A percentile compares a stretch with the other conserved stretches of the same genome.
These are phyloP conservation scores for Trichonephila inaurata DNA, from an alignment of 1,140 invertebrate genomes.

Conservation along the genomic window DNA sequence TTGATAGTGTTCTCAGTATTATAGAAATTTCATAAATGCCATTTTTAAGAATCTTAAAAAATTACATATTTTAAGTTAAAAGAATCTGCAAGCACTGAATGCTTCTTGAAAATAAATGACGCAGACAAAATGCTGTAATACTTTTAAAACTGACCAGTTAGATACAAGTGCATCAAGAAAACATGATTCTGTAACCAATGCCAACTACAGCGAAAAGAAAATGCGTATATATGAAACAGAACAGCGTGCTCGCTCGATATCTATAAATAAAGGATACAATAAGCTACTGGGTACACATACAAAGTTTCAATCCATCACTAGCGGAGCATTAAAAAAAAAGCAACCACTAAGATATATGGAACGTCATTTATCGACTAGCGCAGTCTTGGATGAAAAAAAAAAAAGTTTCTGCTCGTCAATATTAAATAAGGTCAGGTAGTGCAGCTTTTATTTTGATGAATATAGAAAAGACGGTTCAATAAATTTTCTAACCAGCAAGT, in stretches of 20 bases:
- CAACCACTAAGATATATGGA: conserved; percentile 36
- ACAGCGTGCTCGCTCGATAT: not conserved
- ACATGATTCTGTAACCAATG: not conserved
- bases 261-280: conserved; percentile 9
- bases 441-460: conserved; percentile 20
- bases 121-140: no score
- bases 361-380: conserved; percentile 10
- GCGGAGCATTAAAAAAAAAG: not conserved
- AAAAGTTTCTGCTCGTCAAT: conserved; percentile 16
- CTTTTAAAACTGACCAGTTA: not conserved
- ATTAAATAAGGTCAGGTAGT: conserved; percentile 58
- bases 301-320: conserved; percentile 50
- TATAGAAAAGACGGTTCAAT: conserved; percentile 25
- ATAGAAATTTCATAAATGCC: no score
- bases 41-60: no score
- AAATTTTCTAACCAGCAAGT: not conserved
- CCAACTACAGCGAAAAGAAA: not conserved
- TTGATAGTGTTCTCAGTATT: no score
- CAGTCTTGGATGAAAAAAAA: conserved; percentile 40
- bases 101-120: no score
- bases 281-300: not conserved
- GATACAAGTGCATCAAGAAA: not conserved
- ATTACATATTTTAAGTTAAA: no score
- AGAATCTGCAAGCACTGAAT: no score
- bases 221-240: not conserved